A percentile compares a stretch with the other conserved stretches of the same genome.
phyloP scores from a whole-genome alignment of 2,113 vertebrate genomes.

The Panthera tigris region DNA sequence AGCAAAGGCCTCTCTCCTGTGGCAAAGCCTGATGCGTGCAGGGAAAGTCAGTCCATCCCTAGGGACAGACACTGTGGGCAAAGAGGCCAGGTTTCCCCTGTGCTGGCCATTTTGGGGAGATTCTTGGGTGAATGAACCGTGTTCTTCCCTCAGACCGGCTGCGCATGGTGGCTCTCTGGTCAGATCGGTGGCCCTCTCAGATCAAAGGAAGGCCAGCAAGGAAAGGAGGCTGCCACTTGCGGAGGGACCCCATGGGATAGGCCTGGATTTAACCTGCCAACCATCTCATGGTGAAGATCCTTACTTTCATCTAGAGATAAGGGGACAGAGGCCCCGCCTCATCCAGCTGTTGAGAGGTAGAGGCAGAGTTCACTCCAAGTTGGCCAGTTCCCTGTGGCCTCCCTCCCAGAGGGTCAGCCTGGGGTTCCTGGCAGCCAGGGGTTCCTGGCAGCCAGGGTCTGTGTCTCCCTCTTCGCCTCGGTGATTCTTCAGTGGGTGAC shows the following conservation, averaged over 20 bases:
- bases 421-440: background rate
- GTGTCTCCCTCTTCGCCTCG: background rate
- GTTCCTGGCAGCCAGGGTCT: background rate
- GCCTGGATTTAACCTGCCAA: background rate
- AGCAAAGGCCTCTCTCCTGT: fast-evolving
- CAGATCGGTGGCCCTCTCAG: background rate
- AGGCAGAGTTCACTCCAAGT: background rate
- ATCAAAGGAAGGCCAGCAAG: background rate
- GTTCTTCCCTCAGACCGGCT: background rate
- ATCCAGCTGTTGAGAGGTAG: background rate
- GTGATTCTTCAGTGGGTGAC: background rate
- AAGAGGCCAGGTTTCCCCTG: background rate
- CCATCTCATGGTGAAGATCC: background rate
- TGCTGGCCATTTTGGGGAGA: background rate
- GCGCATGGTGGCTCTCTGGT: background rate
- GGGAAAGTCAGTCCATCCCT: background rate
- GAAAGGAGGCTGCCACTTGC: background rate
- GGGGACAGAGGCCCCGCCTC: background rate
- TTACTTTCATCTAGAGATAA: background rate
- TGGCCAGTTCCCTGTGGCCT: background rate
- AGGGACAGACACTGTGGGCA: background rate
- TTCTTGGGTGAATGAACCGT: background rate
- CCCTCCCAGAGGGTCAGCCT: no score
- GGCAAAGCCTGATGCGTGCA: fast-evolving
- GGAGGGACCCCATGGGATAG: background rate